phyloP scores from a whole-genome alignment of 2,113 vertebrate genomes.

The cattle (Bos taurus) region ARS-UCD2.0 NC_037329.1:97045001-97045500 shows the following conservation, averaged over 20 bases:
- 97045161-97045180: neutral
- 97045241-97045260: neutral
- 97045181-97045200: neutral
- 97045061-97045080: neutral
- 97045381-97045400: neutral
- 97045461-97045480: neutral
- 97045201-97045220: neutral
- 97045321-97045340: neutral
- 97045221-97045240: neutral
- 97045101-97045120: neutral
- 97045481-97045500: neutral
- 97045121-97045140: neutral
- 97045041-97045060: neutral
- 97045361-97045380: neutral
- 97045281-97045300: neutral
- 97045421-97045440: neutral
- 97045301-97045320: neutral
- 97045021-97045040: neutral
- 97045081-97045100: fast-evolving
- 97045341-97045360: neutral
- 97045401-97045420: neutral
- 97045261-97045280: neutral
- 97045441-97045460: neutral
- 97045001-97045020: neutral
- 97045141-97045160: neutral